These are phyloP conservation scores for Muntiacus reevesi DNA, from an alignment of 2,113 vertebrate species.

Conservation along the genomic window DNA sequence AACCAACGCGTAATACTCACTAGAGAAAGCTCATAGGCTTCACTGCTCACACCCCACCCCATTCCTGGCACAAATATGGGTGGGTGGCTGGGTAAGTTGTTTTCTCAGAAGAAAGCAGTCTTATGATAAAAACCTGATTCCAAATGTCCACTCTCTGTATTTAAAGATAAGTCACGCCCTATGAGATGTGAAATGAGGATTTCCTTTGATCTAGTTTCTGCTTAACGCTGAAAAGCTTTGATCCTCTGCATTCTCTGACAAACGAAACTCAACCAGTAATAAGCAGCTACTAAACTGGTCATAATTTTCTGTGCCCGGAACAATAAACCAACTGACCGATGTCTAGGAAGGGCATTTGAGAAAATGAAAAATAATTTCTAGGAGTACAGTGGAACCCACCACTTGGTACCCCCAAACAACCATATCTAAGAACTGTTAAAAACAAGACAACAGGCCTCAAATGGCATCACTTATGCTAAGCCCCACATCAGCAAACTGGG, in stretches of 20 bases:
- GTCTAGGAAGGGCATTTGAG: slow-evolving; percentile 36
- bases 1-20: neutral
- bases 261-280: neutral
- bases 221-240: slow-evolving; percentile 4
- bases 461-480: neutral
- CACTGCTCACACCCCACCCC: neutral
- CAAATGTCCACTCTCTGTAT: slow-evolving; percentile 22
- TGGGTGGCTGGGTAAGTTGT: neutral
- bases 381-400: neutral
- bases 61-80: neutral
- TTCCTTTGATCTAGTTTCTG: slow-evolving; percentile 6
- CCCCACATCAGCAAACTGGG: neutral
- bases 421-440: slow-evolving; percentile 9
- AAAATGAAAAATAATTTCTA: slow-evolving; percentile 56
- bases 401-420: neutral
- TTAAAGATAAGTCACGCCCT: slow-evolving; percentile 20
- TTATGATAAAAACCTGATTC: neutral
- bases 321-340: slow-evolving; percentile 25
- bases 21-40: neutral
- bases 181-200: neutral
- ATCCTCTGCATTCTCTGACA: neutral
- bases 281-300: slow-evolving; percentile 13
- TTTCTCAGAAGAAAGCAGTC: slow-evolving; percentile 39
- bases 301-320: slow-evolving; percentile 42
- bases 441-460: neutral